A percentile compares a stretch with the other conserved stretches of the same genome.
phyloP scores from a whole-genome alignment of 2,113 vertebrate species.

The Tympanuchus pallidicinctus region DNA sequence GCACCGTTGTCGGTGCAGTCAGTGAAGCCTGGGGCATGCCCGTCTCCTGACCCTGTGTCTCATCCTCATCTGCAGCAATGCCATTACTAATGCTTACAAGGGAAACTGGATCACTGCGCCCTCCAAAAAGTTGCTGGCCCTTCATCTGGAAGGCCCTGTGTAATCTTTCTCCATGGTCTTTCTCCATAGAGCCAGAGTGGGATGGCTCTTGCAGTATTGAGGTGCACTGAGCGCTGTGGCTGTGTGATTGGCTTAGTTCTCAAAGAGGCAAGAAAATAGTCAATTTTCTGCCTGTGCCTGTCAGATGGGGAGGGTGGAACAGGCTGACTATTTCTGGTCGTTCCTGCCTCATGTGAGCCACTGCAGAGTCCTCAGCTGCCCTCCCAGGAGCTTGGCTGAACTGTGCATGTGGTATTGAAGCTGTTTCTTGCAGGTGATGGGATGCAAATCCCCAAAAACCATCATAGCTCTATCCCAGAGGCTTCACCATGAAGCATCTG shows the following conservation, averaged over 20 bases:
- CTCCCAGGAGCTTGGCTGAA: not conserved
- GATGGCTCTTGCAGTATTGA: not conserved
- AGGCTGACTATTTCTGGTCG: not conserved
- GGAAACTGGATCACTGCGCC: not conserved
- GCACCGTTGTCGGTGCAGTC: not conserved
- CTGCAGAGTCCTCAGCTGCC: not conserved
- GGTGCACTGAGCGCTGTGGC: not conserved
- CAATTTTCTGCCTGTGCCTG: not conserved
- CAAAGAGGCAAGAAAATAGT: not conserved
- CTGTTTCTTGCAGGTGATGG: not conserved
- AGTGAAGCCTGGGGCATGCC: not conserved
- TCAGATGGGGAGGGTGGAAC: not conserved
- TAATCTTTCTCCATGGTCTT: not conserved
- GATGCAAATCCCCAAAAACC: not conserved
- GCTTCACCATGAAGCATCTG: not conserved
- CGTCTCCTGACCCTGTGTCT: not conserved
- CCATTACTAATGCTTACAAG: not conserved
- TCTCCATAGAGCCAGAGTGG: fast-evolving
- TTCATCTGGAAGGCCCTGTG: not conserved
- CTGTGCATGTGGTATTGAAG: not conserved
- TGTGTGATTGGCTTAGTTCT: fast-evolving
- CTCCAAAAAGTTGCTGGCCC: not conserved
- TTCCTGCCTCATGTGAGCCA: not conserved
- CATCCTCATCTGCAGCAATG: fast-evolving
- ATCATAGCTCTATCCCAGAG: not conserved